Evolutionary conservation across 2,888 invertebrate genomes (phyloP).

Genomic region (Apamea epomidion): DNA sequence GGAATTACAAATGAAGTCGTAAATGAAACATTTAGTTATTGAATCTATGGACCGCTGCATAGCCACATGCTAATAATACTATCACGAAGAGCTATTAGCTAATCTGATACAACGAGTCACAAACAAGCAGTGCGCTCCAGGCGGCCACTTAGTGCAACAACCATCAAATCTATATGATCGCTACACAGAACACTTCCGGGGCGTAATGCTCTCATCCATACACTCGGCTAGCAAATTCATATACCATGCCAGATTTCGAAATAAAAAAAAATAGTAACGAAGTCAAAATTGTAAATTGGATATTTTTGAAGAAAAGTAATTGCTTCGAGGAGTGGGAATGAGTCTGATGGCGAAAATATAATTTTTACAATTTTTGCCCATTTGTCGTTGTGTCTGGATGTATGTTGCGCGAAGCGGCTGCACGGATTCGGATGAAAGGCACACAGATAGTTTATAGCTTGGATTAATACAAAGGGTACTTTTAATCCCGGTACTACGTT

Average conservation of each 20-base stretch:
- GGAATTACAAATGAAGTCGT: not conserved
- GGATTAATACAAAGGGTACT: too few species aligned
- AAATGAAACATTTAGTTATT: not conserved
- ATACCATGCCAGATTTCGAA: not conserved
- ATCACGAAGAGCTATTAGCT: not conserved
- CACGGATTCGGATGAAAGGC: too few species aligned
- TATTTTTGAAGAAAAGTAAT: too few species aligned
- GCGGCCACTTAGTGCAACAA: constrained; percentile 7
- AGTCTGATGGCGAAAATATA: too few species aligned
- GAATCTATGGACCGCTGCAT: not conserved
- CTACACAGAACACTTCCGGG: not conserved
- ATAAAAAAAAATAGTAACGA: not conserved
- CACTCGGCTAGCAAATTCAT: constrained; percentile 8
- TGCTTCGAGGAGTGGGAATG: too few species aligned
- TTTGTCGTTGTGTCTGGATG: too few species aligned
- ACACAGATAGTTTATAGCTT: too few species aligned
- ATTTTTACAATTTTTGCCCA: too few species aligned
- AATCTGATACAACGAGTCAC: not conserved
- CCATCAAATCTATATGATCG: not conserved
- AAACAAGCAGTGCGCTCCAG: not conserved
- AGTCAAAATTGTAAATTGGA: too few species aligned
- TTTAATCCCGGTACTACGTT: too few species aligned
- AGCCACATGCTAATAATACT: not conserved
- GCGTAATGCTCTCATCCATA: not conserved
- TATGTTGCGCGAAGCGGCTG: too few species aligned